Evolutionary conservation across 2,888 invertebrate genomes (phyloP), one percentile per base, ranked within the genome.

Genomic region (Dynastes tityus): DNA sequence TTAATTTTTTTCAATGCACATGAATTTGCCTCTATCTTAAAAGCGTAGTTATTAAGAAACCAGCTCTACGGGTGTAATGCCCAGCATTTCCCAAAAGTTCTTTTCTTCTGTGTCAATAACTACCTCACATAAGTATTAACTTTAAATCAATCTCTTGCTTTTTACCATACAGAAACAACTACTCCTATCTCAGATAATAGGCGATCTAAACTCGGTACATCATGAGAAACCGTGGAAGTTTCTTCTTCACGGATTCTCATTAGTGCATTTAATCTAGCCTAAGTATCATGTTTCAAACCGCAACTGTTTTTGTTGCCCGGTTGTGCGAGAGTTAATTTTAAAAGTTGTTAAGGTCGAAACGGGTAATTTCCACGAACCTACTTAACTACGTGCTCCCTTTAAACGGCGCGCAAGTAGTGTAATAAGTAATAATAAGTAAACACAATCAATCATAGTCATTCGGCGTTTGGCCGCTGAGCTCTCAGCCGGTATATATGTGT

Each of bases 341-440:
- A 76, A 76, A 71, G 77, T 77, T 58, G 78, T 78, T 78, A 78
- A 78, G 78, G 78, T 78, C 78, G 76, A 76, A 76, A 63, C 45
- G 11, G 61, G 78, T 78, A 78, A 78, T 78, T 75, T 78, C 78
- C 74, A 67, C 77, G 74, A 78, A 76, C 78, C 55, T 67, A 78
- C 78, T 70, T 67, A 78, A 78, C 80, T 80, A 75, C 80, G 79
- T 80, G 80, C 79, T 78, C 80, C 68, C 78, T 76, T 80, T 80
- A 79, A 77, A 81, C 79, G 37, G 53, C 55, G 16, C 55, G 22
- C 55, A 22, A 58, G 82, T 78, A 80, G 84, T 84, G 83, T 84
- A 84, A 84, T 84, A 84, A 84, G 83, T 83, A 85, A 84, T 84
- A 85, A 85, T 84, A 84, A 85, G 84, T 84, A 84, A 84, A 85